A percentile compares a stretch with the other conserved stretches of the same genome.
These are phyloP conservation scores for Ataeniobius toweri DNA, from an alignment of 2,797 vertebrate species.

Conservation along the genomic window DNA sequence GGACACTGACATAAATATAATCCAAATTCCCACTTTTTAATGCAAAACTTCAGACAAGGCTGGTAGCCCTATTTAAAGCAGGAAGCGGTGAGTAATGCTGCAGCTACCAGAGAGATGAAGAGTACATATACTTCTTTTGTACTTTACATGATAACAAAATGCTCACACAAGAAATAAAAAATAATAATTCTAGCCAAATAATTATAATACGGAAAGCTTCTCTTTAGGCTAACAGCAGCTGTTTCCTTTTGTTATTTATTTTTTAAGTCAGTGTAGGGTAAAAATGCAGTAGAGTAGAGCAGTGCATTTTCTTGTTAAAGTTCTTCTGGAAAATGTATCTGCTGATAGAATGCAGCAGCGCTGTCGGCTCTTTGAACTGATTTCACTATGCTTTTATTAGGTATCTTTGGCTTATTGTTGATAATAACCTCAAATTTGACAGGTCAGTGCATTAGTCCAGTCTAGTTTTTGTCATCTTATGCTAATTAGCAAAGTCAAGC, in stretches of 20 bases:
- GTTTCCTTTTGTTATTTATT: not conserved
- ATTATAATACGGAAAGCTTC: not conserved
- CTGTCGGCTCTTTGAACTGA: too few species aligned
- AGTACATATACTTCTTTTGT: not conserved
- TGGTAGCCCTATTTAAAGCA: slow-evolving; percentile 23
- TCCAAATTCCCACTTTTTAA: slow-evolving; percentile 41
- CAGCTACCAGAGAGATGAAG: not conserved
- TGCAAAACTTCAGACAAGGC: slow-evolving; percentile 30
- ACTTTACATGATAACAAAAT: slow-evolving; percentile 3
- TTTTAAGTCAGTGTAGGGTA: not conserved
- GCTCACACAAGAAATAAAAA: not conserved
- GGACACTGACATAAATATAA: slow-evolving; percentile 69
- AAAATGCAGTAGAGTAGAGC: not conserved
- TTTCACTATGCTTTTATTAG: too few species aligned
- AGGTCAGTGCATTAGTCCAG: too few species aligned
- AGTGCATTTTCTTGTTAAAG: slow-evolving; percentile 20
- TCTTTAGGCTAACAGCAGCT: not conserved
- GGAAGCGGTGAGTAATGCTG: slow-evolving; percentile 24
- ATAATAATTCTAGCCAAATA: too few species aligned
- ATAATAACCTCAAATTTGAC: too few species aligned
- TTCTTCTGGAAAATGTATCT: not conserved
- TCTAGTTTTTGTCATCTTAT: too few species aligned
- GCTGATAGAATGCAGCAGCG: too few species aligned
- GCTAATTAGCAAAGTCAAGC: too few species aligned
- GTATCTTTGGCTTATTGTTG: too few species aligned